Evolutionary conservation across 1,140 invertebrate species (phyloP).

Genomic region (Ruditapes philippinarum): DNA sequence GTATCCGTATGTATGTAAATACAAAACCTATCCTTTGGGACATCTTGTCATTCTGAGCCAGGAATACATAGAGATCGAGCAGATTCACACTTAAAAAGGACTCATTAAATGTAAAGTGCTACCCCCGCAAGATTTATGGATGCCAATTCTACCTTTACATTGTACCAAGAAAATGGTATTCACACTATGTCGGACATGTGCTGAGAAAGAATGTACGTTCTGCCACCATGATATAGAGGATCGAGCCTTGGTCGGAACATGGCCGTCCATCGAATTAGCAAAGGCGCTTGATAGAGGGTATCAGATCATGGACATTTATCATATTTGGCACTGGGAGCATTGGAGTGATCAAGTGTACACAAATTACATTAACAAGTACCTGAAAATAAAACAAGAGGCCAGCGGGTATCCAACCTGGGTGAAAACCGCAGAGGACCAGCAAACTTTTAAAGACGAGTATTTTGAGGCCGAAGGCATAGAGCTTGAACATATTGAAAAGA

Average conservation of each 20-base stretch:
- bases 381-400: constrained; percentile 33
- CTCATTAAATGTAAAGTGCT: constrained; percentile 1
- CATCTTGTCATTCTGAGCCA: background rate
- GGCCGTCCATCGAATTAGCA: background rate
- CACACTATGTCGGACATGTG: background rate
- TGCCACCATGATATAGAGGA: background rate
- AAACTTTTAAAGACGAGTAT: background rate
- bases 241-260: background rate
- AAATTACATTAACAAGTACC: constrained; percentile 18
- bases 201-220: background rate
- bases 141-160: background rate
- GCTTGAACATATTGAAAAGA: background rate
- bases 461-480: background rate
- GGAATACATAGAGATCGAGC: background rate
- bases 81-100: background rate
- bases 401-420: constrained; percentile 13
- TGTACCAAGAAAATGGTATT: constrained; percentile 25
- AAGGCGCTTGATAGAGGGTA: background rate
- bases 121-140: no score
- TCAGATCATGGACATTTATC: background rate
- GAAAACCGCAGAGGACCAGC: background rate
- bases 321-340: background rate
- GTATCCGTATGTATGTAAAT: constrained; percentile 31
- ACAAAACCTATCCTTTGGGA: background rate
- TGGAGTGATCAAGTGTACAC: background rate